phyloP scores from a whole-genome alignment of 2,888 invertebrate genomes.

The Drosophila anomelani region DNA sequence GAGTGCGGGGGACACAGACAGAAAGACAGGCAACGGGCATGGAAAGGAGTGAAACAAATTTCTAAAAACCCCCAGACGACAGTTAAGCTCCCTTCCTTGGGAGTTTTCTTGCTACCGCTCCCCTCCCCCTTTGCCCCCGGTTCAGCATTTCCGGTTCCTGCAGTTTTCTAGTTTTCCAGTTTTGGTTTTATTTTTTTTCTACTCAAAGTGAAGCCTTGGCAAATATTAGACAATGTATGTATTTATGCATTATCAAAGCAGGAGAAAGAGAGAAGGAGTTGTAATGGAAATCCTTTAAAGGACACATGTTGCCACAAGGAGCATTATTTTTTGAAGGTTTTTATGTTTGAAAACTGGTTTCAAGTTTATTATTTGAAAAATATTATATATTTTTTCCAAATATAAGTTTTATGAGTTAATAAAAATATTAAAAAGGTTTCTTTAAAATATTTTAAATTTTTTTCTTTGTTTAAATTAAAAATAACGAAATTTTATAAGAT shows the following conservation, averaged over 20 bases:
- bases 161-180: constrained; percentile 18
- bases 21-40: not conserved
- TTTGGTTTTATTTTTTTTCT: constrained; percentile 7
- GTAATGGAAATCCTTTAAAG: constrained; percentile 11
- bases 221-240: constrained; percentile 75
- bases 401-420: no score
- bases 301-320: not conserved
- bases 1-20: constrained; percentile 19
- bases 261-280: not conserved
- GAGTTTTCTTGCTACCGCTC: not conserved
- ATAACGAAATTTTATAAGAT: not conserved
- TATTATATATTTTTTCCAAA: no score
- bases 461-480: no score
- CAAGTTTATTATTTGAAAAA: no score
- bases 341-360: not conserved
- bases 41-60: constrained; percentile 53
- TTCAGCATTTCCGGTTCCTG: constrained; percentile 27
- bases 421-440: no score
- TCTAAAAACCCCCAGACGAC: constrained; percentile 60
- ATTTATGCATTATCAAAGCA: constrained; percentile 64
- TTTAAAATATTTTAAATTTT: no score
- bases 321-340: not conserved
- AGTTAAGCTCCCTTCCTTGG: constrained; percentile 57
- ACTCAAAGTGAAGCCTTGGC: constrained; percentile 36
- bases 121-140: not conserved